Evolutionary conservation across 2,888 invertebrate species (phyloP), one percentile per base, ranked within the genome.

Genomic region (Cephonodes hylas): DNA sequence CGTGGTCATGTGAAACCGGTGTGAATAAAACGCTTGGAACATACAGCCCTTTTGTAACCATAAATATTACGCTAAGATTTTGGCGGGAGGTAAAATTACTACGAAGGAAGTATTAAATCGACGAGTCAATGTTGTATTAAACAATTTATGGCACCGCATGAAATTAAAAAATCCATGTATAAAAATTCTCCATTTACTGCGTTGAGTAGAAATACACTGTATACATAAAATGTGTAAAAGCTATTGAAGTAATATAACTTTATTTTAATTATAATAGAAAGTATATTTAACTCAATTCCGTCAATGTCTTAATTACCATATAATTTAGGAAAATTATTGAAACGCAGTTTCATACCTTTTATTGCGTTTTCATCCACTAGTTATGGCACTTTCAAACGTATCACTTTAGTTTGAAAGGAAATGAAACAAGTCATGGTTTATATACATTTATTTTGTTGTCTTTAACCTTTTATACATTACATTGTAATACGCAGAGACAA

Each of bases 61-160:
- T 46, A 45, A 65, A 67, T 66, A 23, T 67, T 70, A 69, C 71
- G 64, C 53, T 20, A 22, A 31, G 10, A 20, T 60, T 62, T 44
- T 18, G 7, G 62, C 46, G 59, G 63, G 31, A 64, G 63, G 4
- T 7, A 23, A 13, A 1, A 53, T 44, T 27, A 31, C n/a, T n/a
- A n/a, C n/a, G n/a, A n/a, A n/a, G n/a, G n/a, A n/a, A n/a, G n/a
- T n/a, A n/a, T n/a, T n/a, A n/a, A n/a, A n/a, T n/a, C n/a, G n/a
- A n/a, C n/a, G n/a, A n/a, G n/a, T n/a, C n/a, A n/a, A n/a, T n/a
- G n/a, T n/a, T n/a, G n/a, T n/a, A n/a, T n/a, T n/a, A n/a, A n/a
- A n/a, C n/a, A n/a, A n/a, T n/a, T n/a, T n/a, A n/a, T n/a, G n/a
- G n/a, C n/a, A n/a, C n/a, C n/a, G n/a, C n/a, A n/a, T n/a, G n/a